Conservation (phyloP, 2,797 vertebrate genomes). For the Sebastes trivittatus region DNA sequence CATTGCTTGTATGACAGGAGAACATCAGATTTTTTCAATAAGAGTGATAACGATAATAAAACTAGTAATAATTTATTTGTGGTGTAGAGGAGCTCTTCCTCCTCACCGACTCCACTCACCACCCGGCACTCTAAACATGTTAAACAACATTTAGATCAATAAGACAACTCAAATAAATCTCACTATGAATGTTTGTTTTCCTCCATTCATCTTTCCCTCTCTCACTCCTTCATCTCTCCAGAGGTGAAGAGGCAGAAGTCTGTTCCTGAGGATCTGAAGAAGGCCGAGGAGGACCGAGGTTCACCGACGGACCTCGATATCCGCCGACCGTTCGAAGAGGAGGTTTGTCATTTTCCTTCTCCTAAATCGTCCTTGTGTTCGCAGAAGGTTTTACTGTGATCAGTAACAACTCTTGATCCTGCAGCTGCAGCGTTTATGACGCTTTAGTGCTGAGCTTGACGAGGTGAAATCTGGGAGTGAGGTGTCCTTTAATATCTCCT, state of each 20-base stretch:
- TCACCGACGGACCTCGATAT: constrained; percentile 87
- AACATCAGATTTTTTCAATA: background rate
- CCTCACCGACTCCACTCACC: background rate
- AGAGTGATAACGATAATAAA: background rate
- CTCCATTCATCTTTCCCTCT: background rate
- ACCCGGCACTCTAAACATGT: background rate
- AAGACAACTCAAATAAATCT: background rate
- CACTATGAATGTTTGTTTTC: too few relatives aligned
- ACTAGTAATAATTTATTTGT: background rate
- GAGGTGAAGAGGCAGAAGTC: constrained; percentile 98
- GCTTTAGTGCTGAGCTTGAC: background rate
- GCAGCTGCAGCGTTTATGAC: background rate
- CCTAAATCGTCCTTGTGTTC: background rate
- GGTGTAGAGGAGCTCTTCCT: background rate
- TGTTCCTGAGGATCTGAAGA: constrained; percentile 93
- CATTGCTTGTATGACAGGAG: background rate
- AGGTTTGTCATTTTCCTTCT: constrained; percentile 83
- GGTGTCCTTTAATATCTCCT: constrained; percentile 5
- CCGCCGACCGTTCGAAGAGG: constrained; percentile 93
- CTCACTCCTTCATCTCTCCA: constrained; percentile 65
- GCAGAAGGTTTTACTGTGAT: background rate
- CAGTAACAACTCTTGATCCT: background rate
- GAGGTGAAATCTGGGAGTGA: background rate
- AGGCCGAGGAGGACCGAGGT: constrained; percentile 87
- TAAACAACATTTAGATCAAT: background rate